phyloP scores from a whole-genome alignment of 1,140 invertebrate genomes.

The Drosophila kikkawai region DNA sequence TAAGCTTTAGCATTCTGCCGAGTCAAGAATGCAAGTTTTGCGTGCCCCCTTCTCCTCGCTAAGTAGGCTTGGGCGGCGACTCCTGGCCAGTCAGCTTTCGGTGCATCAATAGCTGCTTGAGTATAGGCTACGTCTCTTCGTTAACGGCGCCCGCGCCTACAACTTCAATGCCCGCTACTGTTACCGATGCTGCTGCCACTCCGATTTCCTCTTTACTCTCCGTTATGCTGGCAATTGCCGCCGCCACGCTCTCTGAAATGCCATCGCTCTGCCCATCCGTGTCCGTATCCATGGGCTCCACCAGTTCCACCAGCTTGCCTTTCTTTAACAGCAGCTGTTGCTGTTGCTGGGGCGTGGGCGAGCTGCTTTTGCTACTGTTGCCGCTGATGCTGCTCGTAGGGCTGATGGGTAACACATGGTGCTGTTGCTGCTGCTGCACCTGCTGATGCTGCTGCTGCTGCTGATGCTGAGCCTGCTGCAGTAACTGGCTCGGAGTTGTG shows the following conservation, averaged over 20 bases:
- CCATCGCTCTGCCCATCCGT: constrained; percentile 45
- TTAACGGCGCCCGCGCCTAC: constrained; percentile 68
- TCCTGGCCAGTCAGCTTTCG: constrained; percentile 55
- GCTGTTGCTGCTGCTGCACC: constrained; percentile 53
- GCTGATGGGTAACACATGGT: constrained; percentile 77
- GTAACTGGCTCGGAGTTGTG: constrained; percentile 32
- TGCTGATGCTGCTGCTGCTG: constrained; percentile 48
- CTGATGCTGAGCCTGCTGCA: constrained; percentile 44
- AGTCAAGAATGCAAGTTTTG: constrained; percentile 46
- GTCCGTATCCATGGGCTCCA: constrained; percentile 74
- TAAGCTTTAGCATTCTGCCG: constrained; percentile 18
- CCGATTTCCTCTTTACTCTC: constrained; percentile 58
- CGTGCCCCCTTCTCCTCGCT: background rate
- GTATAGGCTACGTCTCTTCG: constrained; percentile 85
- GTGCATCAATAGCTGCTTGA: constrained; percentile 84
- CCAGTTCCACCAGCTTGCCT: constrained; percentile 42
- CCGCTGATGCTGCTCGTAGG: constrained; percentile 74
- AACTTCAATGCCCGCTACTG: constrained; percentile 72
- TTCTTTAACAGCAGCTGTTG: constrained; percentile 45
- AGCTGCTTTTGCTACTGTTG: constrained; percentile 74
- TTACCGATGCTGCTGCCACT: constrained; percentile 20
- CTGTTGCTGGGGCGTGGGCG: constrained; percentile 62
- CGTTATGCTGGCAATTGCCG: constrained; percentile 47
- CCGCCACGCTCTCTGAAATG: constrained; percentile 52
- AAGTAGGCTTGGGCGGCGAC: constrained; percentile 32